Conservation (phyloP, 2,797 vertebrate genomes). For the Oreortyx pictus region DNA sequence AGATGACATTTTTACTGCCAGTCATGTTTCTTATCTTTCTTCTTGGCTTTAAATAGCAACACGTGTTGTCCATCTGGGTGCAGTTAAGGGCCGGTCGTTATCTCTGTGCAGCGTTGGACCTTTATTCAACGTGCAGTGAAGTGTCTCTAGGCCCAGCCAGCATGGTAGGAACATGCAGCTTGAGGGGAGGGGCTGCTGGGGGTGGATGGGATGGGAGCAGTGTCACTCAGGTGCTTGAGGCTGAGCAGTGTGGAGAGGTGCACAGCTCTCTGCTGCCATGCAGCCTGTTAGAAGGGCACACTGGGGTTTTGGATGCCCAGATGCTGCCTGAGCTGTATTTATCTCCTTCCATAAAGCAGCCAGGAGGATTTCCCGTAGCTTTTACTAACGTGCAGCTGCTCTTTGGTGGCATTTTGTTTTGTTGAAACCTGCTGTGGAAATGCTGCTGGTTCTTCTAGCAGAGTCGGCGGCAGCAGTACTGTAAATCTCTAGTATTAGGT, state of each 20-base stretch:
- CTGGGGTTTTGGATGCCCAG: too few relatives aligned
- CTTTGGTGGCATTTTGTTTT: conserved; percentile 37
- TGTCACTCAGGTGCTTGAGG: neutral
- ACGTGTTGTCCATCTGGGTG: neutral
- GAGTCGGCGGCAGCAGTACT: neutral
- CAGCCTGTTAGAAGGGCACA: neutral
- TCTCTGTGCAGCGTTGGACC: neutral
- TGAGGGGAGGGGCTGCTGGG: neutral
- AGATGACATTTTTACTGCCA: neutral
- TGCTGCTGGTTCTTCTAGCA: neutral
- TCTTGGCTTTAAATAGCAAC: neutral
- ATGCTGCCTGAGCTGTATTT: neutral
- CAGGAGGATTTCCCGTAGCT: neutral
- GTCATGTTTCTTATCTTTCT: neutral
- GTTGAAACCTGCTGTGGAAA: neutral
- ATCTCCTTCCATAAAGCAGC: neutral
- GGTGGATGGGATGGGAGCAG: fast-evolving
- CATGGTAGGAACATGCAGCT: neutral
- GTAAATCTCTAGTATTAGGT: neutral
- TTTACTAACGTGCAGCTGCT: conserved; percentile 9
- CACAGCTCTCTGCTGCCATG: fast-evolving
- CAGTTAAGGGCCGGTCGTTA: neutral
- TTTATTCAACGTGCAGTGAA: neutral
- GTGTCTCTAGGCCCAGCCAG: neutral
- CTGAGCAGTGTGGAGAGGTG: fast-evolving